Percentiles rank a stretch among this genome's conserved stretches.
These are phyloP conservation scores for Pollimyrus isidori DNA, from an alignment of 2,113 vertebrate species.

Conservation along the genomic window DNA sequence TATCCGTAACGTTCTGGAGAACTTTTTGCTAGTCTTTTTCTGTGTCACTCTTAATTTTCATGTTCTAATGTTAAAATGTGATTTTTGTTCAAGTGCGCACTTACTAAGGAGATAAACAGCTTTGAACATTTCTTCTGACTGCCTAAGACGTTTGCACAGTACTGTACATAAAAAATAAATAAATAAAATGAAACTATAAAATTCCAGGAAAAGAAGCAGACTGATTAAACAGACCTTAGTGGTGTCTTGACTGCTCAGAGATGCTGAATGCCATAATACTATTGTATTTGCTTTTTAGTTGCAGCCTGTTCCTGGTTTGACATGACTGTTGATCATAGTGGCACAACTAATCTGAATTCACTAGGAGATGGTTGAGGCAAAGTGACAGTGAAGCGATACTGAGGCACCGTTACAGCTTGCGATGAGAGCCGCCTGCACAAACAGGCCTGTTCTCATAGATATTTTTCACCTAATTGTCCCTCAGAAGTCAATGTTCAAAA, in stretches of 20 bases:
- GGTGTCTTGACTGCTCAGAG: background rate
- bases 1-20: no score
- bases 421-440: conserved; percentile 54
- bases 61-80: no score
- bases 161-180: background rate
- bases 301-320: background rate
- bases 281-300: background rate
- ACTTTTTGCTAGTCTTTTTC: no score
- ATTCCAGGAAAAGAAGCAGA: background rate
- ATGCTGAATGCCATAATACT: background rate
- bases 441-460: conserved; percentile 50
- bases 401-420: conserved; percentile 44
- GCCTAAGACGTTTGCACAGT: no score
- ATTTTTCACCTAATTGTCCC: conserved; percentile 49
- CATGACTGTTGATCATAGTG: background rate
- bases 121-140: no score
- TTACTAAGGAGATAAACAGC: no score
- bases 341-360: conserved; percentile 3
- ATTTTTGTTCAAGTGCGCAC: no score
- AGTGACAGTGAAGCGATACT: conserved; percentile 31
- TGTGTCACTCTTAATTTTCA: no score
- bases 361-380: background rate
- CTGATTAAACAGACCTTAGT: background rate
- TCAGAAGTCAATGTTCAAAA: conserved; percentile 40
- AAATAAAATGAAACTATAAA: background rate